Evolutionary conservation across 1,140 invertebrate species (phyloP).

Genomic region (Panulirus ornatus): DNA sequence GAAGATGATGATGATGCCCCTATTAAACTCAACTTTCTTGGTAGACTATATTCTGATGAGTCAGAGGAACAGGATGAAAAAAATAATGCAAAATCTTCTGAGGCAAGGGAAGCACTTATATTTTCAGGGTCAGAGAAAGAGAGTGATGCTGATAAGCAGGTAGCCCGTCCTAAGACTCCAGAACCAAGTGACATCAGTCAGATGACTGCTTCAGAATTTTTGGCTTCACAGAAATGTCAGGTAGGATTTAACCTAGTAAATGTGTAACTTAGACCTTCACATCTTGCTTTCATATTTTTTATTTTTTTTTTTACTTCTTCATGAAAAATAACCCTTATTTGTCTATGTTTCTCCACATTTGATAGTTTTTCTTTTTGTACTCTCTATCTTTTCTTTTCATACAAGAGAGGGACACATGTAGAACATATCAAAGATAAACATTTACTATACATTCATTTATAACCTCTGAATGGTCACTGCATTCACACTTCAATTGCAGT

Average conservation of each 20-base stretch:
- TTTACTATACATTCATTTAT: too few relatives aligned
- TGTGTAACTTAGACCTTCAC: neutral
- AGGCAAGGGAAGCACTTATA: constrained; percentile 42
- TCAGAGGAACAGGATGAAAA: constrained; percentile 47
- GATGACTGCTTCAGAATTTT: constrained; percentile 55
- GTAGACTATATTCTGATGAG: constrained; percentile 50
- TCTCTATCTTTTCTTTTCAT: too few relatives aligned
- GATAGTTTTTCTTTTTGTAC: too few relatives aligned
- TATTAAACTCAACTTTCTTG: constrained; percentile 60
- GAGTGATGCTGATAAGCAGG: neutral
- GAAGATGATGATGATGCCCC: constrained; percentile 56
- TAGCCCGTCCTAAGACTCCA: neutral
- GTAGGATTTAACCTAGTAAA: neutral
- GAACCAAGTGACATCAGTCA: constrained; percentile 18
- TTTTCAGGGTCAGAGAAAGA: constrained; percentile 42
- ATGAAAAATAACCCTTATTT: neutral
- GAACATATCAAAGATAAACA: too few relatives aligned
- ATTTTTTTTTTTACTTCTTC: neutral
- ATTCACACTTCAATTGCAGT: too few relatives aligned
- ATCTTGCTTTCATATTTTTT: neutral
- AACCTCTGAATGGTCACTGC: too few relatives aligned
- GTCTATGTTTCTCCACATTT: too few relatives aligned
- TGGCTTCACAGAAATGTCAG: constrained; percentile 54
- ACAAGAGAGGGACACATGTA: too few relatives aligned
- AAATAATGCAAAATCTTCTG: neutral